phyloP scores from a whole-genome alignment of 2,797 vertebrate genomes.

The Chloroceryle inda region DNA sequence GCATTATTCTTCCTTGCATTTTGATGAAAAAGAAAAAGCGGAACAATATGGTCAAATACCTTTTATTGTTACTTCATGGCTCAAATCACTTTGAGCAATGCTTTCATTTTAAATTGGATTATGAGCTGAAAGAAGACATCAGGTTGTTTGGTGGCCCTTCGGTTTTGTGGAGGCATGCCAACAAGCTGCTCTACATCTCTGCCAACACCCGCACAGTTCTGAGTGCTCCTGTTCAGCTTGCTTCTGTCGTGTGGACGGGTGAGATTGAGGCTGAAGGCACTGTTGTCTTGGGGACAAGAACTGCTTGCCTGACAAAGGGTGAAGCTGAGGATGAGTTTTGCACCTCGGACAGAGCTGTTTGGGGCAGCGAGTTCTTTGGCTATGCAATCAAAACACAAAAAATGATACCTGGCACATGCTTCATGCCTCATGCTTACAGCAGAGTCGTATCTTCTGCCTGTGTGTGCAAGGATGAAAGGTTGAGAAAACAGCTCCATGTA shows the following conservation, averaged over 20 bases:
- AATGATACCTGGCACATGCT: constrained; percentile 68
- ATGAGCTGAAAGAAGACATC: constrained; percentile 81
- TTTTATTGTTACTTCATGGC: constrained; percentile 82
- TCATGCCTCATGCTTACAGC: constrained; percentile 89
- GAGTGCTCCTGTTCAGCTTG: constrained; percentile 80
- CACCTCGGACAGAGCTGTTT: constrained; percentile 61
- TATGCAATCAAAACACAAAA: constrained; percentile 82
- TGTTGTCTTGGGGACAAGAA: constrained; percentile 83
- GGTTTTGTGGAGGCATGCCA: constrained; percentile 85
- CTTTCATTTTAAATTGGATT: constrained; percentile 84
- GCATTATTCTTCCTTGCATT: constrained; percentile 82
- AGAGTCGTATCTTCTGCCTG: constrained; percentile 81
- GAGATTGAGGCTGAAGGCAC: constrained; percentile 81
- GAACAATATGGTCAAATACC: constrained; percentile 78
- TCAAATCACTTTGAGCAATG: constrained; percentile 79
- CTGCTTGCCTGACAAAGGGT: not conserved
- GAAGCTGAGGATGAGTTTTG: constrained; percentile 6
- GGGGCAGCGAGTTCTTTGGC: constrained; percentile 74
- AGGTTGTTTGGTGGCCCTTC: constrained; percentile 87
- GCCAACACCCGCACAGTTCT: constrained; percentile 70
- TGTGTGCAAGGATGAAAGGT: constrained; percentile 75
- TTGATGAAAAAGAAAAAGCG: constrained; percentile 79
- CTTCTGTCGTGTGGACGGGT: constrained; percentile 82
- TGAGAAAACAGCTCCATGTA: constrained; percentile 71
- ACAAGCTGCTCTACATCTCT: constrained; percentile 82